Conservation (phyloP, 2,113 vertebrate genomes). For the Xenopus borealis region DNA sequence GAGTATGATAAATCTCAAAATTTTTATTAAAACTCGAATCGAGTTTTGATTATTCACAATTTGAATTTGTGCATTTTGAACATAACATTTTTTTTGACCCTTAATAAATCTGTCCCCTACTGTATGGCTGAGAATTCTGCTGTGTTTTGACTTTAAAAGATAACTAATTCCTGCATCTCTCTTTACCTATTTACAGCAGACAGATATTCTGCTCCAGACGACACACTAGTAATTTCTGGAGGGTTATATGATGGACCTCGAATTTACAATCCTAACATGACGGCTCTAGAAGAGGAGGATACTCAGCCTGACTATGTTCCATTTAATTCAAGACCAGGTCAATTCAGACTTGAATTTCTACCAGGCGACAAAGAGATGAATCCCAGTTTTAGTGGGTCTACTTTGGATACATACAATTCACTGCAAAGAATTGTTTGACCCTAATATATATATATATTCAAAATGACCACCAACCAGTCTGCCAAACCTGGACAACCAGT, state of each 20-base stretch:
- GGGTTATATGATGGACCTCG: slow-evolving; percentile 65
- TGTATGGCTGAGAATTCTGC: no score
- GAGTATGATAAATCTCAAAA: no score
- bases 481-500: no score
- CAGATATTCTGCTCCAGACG: slow-evolving; percentile 55
- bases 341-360: slow-evolving; percentile 63
- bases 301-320: slow-evolving; percentile 34
- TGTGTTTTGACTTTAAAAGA: no score
- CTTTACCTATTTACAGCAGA: slow-evolving; percentile 49
- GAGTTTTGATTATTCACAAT: no score
- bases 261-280: slow-evolving; percentile 54
- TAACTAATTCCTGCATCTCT: no score
- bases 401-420: not conserved
- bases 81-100: no score
- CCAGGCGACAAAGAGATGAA: slow-evolving; percentile 47
- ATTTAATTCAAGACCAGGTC: slow-evolving; percentile 47
- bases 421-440: slow-evolving; percentile 23
- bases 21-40: no score
- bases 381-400: not conserved
- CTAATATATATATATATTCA: not conserved
- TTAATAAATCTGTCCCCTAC: no score
- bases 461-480: no score
- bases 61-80: no score
- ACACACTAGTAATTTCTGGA: slow-evolving; percentile 67
- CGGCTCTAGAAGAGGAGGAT: slow-evolving; percentile 49